Conservation (phyloP, 2,113 vertebrate species). For the Capricornis sumatraensis region DNA sequence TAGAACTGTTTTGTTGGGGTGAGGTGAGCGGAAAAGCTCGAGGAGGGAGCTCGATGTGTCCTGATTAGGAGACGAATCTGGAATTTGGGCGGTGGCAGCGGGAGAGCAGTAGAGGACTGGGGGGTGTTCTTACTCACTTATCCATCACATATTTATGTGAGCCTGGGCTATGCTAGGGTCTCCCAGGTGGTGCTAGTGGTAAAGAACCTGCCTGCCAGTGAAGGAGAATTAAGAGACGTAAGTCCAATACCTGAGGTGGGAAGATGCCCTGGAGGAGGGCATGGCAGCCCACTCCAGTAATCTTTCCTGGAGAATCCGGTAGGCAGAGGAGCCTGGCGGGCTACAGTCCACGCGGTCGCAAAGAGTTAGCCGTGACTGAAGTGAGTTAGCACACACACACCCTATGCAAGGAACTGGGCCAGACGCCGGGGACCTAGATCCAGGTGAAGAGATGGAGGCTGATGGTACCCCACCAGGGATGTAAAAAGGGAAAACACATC, state of each 20-base stretch:
- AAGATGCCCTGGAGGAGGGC: background rate
- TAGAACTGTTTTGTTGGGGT: background rate
- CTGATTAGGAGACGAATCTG: background rate
- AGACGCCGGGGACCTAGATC: background rate
- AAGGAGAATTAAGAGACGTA: background rate
- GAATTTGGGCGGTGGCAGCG: background rate
- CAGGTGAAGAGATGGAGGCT: background rate
- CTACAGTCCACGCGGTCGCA: background rate
- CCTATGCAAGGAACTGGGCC: background rate
- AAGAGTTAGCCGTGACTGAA: background rate
- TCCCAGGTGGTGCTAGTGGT: background rate
- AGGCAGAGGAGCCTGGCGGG: background rate
- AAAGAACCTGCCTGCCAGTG: background rate
- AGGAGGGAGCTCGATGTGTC: background rate
- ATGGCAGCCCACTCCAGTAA: background rate
- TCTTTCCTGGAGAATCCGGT: background rate
- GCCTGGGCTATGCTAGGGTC: background rate
- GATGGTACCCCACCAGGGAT: no score
- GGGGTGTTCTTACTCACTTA: background rate
- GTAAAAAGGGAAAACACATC: background rate
- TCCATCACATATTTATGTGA: background rate
- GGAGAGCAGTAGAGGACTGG: background rate
- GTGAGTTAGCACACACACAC: background rate
- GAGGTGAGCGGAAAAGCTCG: background rate
- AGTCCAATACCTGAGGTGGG: background rate